Percentiles rank a stretch among this genome's conserved stretches.
These are phyloP conservation scores for Phaetusa simplex DNA, from an alignment of 2,113 vertebrate species.

Conservation along the genomic window DNA sequence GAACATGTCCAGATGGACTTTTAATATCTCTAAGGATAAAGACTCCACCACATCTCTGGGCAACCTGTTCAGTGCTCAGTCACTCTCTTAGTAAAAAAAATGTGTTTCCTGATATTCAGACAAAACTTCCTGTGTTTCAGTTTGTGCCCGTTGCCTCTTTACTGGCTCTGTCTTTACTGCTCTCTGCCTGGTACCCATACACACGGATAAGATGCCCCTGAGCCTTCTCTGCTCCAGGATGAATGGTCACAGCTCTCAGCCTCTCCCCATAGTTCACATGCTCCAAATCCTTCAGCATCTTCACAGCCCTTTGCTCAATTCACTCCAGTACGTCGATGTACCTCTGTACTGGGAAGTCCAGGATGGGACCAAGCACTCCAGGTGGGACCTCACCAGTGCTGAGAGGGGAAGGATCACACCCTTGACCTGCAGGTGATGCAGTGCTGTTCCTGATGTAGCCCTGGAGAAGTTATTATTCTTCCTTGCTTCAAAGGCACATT, in stretches of 20 bases:
- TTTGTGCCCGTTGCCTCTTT: not conserved
- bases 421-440: not conserved
- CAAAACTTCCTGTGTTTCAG: not conserved
- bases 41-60: not conserved
- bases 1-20: not conserved
- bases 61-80: not conserved
- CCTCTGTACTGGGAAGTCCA: not conserved
- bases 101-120: not conserved
- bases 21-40: not conserved
- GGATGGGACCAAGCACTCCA: not conserved
- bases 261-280: not conserved
- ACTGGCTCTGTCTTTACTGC: not conserved
- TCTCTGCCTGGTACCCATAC: not conserved
- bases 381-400: not conserved
- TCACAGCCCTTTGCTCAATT: not conserved
- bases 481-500: not conserved
- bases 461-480: not conserved
- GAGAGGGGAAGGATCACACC: not conserved
- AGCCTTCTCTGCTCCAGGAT: not conserved
- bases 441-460: not conserved
- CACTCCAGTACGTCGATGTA: not conserved
- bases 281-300: not conserved
- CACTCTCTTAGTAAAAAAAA: not conserved
- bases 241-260: not conserved
- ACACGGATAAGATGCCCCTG: not conserved